These are phyloP conservation scores for Acronicta psi DNA, from an alignment of 2,888 invertebrate genomes.

Conservation along the genomic window DNA sequence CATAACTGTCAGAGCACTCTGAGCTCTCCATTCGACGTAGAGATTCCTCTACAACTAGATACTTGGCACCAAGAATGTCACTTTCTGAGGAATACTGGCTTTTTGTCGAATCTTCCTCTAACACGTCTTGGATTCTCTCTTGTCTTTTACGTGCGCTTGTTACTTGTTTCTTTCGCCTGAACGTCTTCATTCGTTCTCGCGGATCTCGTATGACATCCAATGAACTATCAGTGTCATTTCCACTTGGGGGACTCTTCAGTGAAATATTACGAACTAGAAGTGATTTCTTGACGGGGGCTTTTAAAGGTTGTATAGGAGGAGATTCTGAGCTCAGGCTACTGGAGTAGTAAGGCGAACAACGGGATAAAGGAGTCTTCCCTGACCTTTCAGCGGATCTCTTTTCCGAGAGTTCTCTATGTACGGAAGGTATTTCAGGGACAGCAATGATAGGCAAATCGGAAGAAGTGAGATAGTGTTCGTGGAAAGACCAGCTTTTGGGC, in stretches of 20 bases:
- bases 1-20: conserved; percentile 91
- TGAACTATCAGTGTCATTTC: conserved; percentile 93
- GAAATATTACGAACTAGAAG: conserved; percentile 89
- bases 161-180: conserved; percentile 91
- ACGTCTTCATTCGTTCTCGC: conserved; percentile 91
- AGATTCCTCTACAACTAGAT: conserved; percentile 80
- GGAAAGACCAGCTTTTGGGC: conserved; percentile 90
- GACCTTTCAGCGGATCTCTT: conserved; percentile 81
- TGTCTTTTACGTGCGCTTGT: conserved; percentile 88
- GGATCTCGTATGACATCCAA: conserved; percentile 91
- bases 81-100: conserved; percentile 87
- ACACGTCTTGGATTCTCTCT: conserved; percentile 88
- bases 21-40: conserved; percentile 90
- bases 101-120: conserved; percentile 86
- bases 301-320: conserved; percentile 91
- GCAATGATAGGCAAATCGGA: conserved; percentile 87
- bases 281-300: conserved; percentile 91
- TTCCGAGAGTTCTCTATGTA: conserved; percentile 82
- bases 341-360: conserved; percentile 93
- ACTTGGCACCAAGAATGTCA: conserved; percentile 79
- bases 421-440: conserved; percentile 87
- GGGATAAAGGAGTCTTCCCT: conserved; percentile 89
- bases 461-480: conserved; percentile 89
- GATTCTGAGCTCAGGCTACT: conserved; percentile 93
- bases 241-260: conserved; percentile 92